These are phyloP conservation scores for Fistularia commersonii DNA, from an alignment of 2,797 vertebrate species.

Conservation along the genomic window DNA sequence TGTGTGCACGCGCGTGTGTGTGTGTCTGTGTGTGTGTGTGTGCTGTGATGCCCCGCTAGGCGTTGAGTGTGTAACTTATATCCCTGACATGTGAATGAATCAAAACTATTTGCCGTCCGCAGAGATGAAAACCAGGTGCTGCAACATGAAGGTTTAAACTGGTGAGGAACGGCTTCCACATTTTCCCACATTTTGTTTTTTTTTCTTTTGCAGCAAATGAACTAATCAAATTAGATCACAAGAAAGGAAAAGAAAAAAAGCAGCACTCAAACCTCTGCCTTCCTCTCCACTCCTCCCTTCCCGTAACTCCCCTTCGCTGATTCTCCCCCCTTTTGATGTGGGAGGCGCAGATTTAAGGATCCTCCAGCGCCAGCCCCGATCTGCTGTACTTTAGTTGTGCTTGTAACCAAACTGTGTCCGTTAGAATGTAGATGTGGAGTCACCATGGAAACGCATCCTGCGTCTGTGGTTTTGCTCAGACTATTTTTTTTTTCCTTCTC, in stretches of 20 bases:
- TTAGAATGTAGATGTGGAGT: conserved; percentile 58
- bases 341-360: conserved; percentile 45
- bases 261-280: conserved; percentile 38
- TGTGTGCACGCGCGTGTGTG: background rate
- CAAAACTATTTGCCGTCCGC: conserved; percentile 64
- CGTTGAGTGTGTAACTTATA: conserved; percentile 48
- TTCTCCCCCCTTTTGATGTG: conserved; percentile 52
- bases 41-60: no score
- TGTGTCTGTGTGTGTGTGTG: conserved; percentile 33
- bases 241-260: conserved; percentile 34
- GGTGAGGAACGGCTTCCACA: conserved; percentile 72
- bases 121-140: conserved; percentile 73
- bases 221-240: conserved; percentile 61
- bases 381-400: conserved; percentile 59
- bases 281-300: conserved; percentile 12
- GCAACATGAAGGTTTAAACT: conserved; percentile 74
- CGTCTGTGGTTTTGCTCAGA: background rate
- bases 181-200: conserved; percentile 39
- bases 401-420: conserved; percentile 51
- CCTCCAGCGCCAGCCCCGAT: conserved; percentile 20
- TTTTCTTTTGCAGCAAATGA: conserved; percentile 45
- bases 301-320: conserved; percentile 45
- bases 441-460: conserved; percentile 52
- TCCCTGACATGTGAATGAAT: conserved; percentile 51
- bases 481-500: background rate